Base-by-base conservation (phyloP, 1,140 invertebrate species). In the Drosophila mauritiana region DNA sequence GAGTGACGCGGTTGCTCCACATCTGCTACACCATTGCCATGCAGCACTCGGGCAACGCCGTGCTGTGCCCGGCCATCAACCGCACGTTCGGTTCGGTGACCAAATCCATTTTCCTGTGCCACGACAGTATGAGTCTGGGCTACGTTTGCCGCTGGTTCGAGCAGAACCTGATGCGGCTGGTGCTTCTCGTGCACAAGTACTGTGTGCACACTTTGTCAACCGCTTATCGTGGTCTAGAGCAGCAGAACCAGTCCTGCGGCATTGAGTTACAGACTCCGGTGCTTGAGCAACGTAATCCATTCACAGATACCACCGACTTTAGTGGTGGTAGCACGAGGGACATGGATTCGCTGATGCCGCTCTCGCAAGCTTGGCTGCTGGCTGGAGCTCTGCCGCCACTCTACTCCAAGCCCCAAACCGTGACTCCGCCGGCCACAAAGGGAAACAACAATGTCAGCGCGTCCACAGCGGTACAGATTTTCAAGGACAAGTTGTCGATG, bases 131-230 rank as follows among this genome's bases (percentile, higher is more conserved):
- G 64, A 96, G 96, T 27, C 92, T 94, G 0, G 95, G 95, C 70
- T 97, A 95, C 83, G 94, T 97, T 25, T 94, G 95, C 36, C 96
- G 96, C 89, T 98, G 97, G 97, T 93, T 97, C 13, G 94, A 94
- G 70, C 94, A 95, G 70, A 95, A 97, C 93, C 95, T 95, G 75
- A 96, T 96, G 20, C 93, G 96, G 46, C 92, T 97, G 15, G 93
- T 97, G 11, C 93, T 95, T 15, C 95, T 96, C 1, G 93, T 97
- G n/a, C 97, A 98, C 92, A 95, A 96, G 45, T 94, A 94, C 89
- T 94, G 96, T 58, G 94, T 97, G 10, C 96, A 97, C 88, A 94
- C 95, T 55, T 91, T 98, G 25, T 96, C 96, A 27, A 97, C 96
- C 8, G 95, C 95, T 1, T 96, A 96, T 93, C 94, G 96, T 43